Percentiles rank a stretch among this genome's conserved stretches.
Evolutionary conservation across 2,888 invertebrate species (phyloP).

Genomic region (Aphodius granarius): DNA sequence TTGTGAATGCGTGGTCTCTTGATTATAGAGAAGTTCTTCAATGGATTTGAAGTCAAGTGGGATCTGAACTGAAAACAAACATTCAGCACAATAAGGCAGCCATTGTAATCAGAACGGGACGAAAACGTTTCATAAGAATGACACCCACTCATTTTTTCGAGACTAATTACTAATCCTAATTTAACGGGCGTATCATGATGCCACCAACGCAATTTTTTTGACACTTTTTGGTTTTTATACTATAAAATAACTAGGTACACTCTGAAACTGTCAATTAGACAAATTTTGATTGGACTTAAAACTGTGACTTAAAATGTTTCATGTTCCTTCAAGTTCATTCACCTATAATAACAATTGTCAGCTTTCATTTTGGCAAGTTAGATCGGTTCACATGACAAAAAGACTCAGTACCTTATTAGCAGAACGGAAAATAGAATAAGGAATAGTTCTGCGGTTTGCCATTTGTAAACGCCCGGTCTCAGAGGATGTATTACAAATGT

Average conservation of each 20-base stretch:
- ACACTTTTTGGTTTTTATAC: conserved; percentile 13
- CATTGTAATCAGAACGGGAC: conserved; percentile 20
- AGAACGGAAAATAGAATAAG: background rate
- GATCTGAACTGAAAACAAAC: background rate
- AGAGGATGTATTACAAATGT: background rate
- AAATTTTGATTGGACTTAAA: too few species aligned
- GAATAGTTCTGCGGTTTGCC: background rate
- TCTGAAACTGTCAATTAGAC: too few species aligned
- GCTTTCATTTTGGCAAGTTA: background rate
- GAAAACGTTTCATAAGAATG: conserved; percentile 23
- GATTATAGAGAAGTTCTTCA: background rate
- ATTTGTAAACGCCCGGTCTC: background rate
- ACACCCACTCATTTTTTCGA: conserved; percentile 18
- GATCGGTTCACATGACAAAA: background rate
- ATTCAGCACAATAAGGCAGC: conserved; percentile 20
- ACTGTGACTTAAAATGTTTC: background rate
- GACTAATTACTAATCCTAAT: conserved; percentile 24
- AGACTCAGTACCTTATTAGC: background rate
- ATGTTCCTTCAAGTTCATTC: background rate
- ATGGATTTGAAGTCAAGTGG: background rate
- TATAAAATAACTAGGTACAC: too few species aligned
- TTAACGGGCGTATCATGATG: conserved; percentile 22
- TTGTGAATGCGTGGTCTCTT: background rate
- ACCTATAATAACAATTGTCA: background rate
- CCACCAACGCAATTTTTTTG: conserved; percentile 21